Conservation (phyloP, 2,113 vertebrate genomes). For the Entomyzon cyanotis region DNA sequence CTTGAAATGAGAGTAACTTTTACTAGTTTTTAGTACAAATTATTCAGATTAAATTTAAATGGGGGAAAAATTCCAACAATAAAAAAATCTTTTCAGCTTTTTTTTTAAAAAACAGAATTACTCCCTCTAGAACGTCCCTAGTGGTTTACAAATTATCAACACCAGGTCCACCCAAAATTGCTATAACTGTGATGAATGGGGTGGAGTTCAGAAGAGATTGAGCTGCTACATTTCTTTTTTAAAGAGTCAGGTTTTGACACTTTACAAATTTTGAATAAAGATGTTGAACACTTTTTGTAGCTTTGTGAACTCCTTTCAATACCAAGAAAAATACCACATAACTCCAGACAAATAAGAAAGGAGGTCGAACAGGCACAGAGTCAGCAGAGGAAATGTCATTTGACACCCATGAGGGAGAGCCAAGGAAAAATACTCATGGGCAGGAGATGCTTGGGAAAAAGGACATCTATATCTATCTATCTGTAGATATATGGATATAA, state of each 20-base stretch:
- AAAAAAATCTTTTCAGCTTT: neutral
- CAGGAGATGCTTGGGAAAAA: constrained; percentile 22
- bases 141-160: constrained; percentile 13
- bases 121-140: neutral
- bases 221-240: neutral
- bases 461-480: neutral
- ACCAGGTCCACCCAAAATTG: constrained; percentile 25
- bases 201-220: neutral
- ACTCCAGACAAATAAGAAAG: neutral
- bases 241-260: neutral
- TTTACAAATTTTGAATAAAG: constrained; percentile 18
- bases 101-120: neutral
- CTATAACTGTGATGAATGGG: neutral
- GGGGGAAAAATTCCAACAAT: neutral
- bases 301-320: neutral
- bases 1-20: neutral
- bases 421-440: constrained; percentile 17
- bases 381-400: constrained; percentile 53
- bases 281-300: neutral
- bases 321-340: neutral
- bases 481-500: neutral
- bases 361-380: constrained; percentile 19
- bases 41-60: neutral
- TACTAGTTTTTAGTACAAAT: neutral
- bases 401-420: constrained; percentile 14